phyloP scores from a whole-genome alignment of 2,888 invertebrate genomes.

The Apotomis capreana region DNA sequence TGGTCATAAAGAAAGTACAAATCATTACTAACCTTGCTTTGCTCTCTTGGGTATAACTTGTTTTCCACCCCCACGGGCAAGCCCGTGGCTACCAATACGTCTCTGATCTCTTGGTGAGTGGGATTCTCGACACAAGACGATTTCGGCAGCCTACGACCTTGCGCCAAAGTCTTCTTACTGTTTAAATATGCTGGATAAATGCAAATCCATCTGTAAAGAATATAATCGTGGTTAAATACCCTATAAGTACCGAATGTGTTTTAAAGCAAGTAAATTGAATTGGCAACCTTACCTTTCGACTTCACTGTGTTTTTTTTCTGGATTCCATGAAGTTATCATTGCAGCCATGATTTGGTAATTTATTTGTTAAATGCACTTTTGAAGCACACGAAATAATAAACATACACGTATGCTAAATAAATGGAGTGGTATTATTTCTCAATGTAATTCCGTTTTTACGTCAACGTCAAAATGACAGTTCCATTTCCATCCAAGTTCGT shows the following conservation, averaged over 20 bases:
- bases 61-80: constrained; percentile 95
- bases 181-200: constrained; percentile 99
- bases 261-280: constrained; percentile 18
- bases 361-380: neutral
- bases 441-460: constrained; percentile 1
- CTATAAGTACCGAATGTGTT: neutral
- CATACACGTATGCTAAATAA: constrained; percentile 32
- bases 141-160: constrained; percentile 94
- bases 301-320: constrained; percentile 91
- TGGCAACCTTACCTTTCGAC: constrained; percentile 65
- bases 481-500: neutral
- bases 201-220: constrained; percentile 92
- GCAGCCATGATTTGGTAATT: constrained; percentile 67
- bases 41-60: constrained; percentile 95
- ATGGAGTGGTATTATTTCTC: constrained; percentile 18
- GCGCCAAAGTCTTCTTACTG: constrained; percentile 94
- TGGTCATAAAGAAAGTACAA: too few species aligned
- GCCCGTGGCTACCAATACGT: constrained; percentile 93
- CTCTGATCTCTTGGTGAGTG: constrained; percentile 96
- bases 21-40: constrained; percentile 86
- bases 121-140: constrained; percentile 97
- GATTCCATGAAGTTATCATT: constrained; percentile 85
- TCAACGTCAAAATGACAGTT: constrained; percentile 30
- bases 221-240: constrained; percentile 5
- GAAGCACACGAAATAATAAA: constrained; percentile 22